Evolutionary conservation across 1,140 invertebrate species (phyloP).

Genomic region (Elymnias hypermnestra): DNA sequence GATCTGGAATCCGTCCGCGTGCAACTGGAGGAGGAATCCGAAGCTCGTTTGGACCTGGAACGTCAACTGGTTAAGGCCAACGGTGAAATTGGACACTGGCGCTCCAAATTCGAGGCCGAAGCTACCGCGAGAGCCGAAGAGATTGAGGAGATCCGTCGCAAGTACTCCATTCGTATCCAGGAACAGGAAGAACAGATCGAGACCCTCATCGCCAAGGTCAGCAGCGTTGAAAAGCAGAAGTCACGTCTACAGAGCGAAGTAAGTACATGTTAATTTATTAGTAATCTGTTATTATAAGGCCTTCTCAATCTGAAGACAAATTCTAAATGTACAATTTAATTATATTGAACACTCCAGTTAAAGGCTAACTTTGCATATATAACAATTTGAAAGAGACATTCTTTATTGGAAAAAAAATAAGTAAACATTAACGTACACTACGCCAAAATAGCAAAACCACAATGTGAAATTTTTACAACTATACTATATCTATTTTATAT

Average conservation of each 20-base stretch:
- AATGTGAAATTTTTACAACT: no score
- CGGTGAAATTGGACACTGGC: conserved; percentile 91
- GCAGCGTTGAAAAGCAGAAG: conserved; percentile 96
- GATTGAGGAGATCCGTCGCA: conserved; percentile 94
- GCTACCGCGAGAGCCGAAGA: conserved; percentile 93
- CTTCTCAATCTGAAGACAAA: no score
- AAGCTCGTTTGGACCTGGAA: conserved; percentile 95
- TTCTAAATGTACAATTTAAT: no score
- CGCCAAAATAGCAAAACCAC: no score
- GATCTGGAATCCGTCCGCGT: conserved; percentile 95
- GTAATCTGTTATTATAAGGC: no score
- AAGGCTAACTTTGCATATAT: no score
- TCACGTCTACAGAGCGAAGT: conserved; percentile 95
- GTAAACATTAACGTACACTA: no score
- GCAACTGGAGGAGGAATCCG: conserved; percentile 96
- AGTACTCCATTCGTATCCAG: conserved; percentile 92
- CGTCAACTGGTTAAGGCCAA: conserved; percentile 94
- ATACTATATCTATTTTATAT: no score
- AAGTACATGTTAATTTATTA: conserved; percentile 8
- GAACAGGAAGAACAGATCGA: conserved; percentile 98
- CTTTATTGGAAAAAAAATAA: no score
- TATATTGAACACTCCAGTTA: no score
- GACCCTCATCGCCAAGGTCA: conserved; percentile 92
- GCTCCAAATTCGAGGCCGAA: conserved; percentile 95
- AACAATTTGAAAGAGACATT: no score